These are phyloP conservation scores for Theonella swinhoei DNA, from an alignment of 37 sponge, comb jelly and placozoan species.

Conservation along the genomic window DNA sequence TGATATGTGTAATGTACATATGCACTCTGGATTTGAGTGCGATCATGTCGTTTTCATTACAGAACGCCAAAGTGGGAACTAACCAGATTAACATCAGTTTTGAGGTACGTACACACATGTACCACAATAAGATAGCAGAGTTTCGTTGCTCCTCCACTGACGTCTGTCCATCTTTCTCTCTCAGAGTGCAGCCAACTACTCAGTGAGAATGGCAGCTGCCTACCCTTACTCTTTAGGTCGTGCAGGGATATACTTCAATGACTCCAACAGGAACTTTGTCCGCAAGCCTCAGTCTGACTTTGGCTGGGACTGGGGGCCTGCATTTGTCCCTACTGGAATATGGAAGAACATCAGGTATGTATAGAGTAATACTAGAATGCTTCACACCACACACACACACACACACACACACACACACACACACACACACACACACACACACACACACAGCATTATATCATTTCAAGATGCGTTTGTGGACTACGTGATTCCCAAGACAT, in stretches of 20 bases:
- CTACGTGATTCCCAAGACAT: slow-evolving; percentile 53
- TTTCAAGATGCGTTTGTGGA: slow-evolving; percentile 27
- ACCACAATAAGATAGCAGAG: no score
- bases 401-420: not conserved
- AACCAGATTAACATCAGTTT: slow-evolving; percentile 55
- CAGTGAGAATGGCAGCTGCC: slow-evolving; percentile 9
- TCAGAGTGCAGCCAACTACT: slow-evolving; percentile 51
- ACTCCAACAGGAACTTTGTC: slow-evolving; percentile 74
- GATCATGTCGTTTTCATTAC: not conserved
- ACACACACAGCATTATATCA: slow-evolving; percentile 12
- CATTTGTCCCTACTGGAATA: slow-evolving; percentile 88
- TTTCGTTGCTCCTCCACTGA: not conserved
- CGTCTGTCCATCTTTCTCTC: not conserved
- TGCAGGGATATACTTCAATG: slow-evolving; percentile 48
- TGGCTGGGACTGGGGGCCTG: slow-evolving; percentile 99
- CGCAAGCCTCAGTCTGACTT: slow-evolving; percentile 96
- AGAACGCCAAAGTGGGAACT: slow-evolving; percentile 6
- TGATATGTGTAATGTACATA: not conserved
- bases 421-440: not conserved
- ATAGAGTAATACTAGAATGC: not conserved
- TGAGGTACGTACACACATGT: slow-evolving; percentile 37
- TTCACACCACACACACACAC: not conserved
- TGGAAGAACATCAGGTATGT: slow-evolving; percentile 76
- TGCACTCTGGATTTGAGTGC: no score
- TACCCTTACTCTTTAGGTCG: slow-evolving; percentile 25